A percentile compares a stretch with the other conserved stretches of the same genome.
These are phyloP conservation scores for Gibbula magus DNA, from an alignment of 2,888 invertebrate genomes.

Conservation along the genomic window DNA sequence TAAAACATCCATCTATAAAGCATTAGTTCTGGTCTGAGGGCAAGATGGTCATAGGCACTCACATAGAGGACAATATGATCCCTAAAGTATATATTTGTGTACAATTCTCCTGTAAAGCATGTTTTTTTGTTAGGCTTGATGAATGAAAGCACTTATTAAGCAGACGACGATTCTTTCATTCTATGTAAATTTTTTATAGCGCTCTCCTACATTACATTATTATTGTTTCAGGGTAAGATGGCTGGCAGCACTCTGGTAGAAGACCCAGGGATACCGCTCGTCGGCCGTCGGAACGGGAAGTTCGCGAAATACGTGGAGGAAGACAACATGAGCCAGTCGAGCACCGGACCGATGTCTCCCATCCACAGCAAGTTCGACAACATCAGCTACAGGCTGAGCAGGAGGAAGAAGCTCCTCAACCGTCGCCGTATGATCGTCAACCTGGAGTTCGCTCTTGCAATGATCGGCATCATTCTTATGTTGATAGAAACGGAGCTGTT, in stretches of 20 bases:
- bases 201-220: no score
- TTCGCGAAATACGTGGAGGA: conserved; percentile 56
- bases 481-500: conserved; percentile 56
- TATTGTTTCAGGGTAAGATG: conserved; percentile 30
- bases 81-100: no score
- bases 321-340: conserved; percentile 39
- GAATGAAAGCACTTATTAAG: no score
- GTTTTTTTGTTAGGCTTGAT: no score
- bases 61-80: no score
- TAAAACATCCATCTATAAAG: no score
- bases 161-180: no score
- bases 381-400: conserved; percentile 58
- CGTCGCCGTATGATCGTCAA: conserved; percentile 54
- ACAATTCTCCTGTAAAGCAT: no score
- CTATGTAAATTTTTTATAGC: no score
- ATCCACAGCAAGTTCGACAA: conserved; percentile 50
- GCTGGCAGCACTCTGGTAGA: conserved; percentile 39
- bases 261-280: conserved; percentile 63
- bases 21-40: no score
- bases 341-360: conserved; percentile 28
- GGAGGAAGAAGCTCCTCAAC: conserved; percentile 53
- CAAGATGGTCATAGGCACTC: no score
- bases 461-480: conserved; percentile 59
- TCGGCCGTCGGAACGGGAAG: conserved; percentile 51
- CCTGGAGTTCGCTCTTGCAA: conserved; percentile 52